Percentiles rank a stretch among this genome's conserved stretches.
Conservation (phyloP, 2,888 invertebrate genomes). For the Ichneumoninae sp. region DNA sequence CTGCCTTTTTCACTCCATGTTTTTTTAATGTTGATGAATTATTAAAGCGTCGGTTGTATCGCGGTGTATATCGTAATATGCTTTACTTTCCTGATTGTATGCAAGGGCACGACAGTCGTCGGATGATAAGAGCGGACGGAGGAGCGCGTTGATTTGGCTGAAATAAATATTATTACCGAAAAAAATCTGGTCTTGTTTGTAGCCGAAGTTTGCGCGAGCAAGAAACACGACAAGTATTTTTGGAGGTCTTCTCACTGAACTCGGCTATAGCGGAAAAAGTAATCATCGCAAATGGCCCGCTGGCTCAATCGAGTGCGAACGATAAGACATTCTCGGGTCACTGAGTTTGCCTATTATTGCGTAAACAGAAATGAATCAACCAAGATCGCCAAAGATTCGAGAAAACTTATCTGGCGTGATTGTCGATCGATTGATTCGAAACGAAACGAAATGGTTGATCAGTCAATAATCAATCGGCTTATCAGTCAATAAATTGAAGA, state of each 20-base stretch:
- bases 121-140: conserved; percentile 28
- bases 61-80: conserved; percentile 20
- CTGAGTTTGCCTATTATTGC: background rate
- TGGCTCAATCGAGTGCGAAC: background rate
- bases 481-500: background rate
- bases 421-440: background rate
- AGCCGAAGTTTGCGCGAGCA: background rate
- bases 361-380: background rate
- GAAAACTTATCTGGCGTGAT: background rate
- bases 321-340: background rate
- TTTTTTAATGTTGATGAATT: conserved; percentile 44
- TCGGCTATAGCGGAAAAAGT: background rate
- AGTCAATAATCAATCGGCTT: background rate
- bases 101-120: background rate
- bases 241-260: background rate
- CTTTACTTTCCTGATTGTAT: conserved; percentile 6
- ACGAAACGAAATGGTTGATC: background rate
- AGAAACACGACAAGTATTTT: conserved; percentile 13
- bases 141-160: conserved; percentile 11
- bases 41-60: conserved; percentile 57
- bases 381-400: background rate
- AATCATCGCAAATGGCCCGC: background rate
- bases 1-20: conserved; percentile 28
- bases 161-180: no score
- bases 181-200: background rate